phyloP scores from a whole-genome alignment of 2,797 vertebrate species.

The Pampus argenteus region DNA sequence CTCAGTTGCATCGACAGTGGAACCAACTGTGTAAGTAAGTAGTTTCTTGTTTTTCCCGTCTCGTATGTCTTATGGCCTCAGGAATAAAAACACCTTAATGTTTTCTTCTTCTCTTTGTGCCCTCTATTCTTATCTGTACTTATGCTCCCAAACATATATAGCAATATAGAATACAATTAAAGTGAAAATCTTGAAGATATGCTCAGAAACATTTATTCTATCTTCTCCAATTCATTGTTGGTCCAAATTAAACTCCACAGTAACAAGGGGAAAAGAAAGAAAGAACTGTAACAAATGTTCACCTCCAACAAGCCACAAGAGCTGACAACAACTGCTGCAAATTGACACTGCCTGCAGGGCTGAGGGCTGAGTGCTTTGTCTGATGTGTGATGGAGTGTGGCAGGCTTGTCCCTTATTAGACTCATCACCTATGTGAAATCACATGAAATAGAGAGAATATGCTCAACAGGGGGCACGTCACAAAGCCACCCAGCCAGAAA shows the following conservation, averaged over 20 bases:
- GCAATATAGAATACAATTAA: conserved; percentile 33
- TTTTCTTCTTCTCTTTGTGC: conserved; percentile 15
- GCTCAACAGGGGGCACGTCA: conserved; percentile 35
- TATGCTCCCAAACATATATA: conserved; percentile 13
- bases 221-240: not conserved
- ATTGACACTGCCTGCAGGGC: conserved; percentile 50
- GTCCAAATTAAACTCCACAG: not conserved
- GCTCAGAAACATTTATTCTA: not conserved
- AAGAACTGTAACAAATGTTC: conserved; percentile 19
- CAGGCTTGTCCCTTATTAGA: conserved; percentile 62
- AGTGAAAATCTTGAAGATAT: conserved; percentile 11
- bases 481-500: conserved; percentile 36
- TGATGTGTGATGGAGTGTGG: conserved; percentile 61
- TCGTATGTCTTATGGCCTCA: not conserved
- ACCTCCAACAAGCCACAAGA: conserved; percentile 20
- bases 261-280: conserved; percentile 4
- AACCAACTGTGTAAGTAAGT: not conserved
- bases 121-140: conserved; percentile 24
- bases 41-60: conserved; percentile 5
- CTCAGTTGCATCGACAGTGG: not conserved
- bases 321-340: conserved; percentile 28
- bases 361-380: conserved; percentile 48
- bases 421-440: conserved; percentile 61
- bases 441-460: conserved; percentile 51
- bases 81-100: conserved; percentile 22